Conservation (phyloP, 2,797 vertebrate genomes). For the Anniella stebbinsi region DNA sequence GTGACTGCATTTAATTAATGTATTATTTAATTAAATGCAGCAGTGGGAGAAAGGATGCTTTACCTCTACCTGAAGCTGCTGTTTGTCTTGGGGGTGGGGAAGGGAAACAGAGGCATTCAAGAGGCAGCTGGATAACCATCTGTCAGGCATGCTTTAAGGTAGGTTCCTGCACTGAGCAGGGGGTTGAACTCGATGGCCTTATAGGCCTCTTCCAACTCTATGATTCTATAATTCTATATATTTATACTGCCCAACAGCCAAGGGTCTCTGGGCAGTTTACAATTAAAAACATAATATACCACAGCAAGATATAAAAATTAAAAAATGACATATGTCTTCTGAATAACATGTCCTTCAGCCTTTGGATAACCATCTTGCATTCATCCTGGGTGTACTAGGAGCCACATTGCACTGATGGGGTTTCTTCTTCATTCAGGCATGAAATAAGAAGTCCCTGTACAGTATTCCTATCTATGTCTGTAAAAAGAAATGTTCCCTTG, state of each 20-base stretch:
- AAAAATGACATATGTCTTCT: background rate
- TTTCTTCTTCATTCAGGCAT: slow-evolving; percentile 1
- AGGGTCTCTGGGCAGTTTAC: too few species aligned
- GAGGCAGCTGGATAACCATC: too few species aligned
- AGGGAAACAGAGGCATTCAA: too few species aligned
- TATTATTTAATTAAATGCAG: background rate
- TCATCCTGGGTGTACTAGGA: background rate
- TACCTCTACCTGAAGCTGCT: background rate
- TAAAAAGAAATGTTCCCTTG: background rate
- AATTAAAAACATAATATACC: too few species aligned
- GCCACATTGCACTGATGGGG: background rate
- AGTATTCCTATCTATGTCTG: background rate
- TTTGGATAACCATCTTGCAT: background rate
- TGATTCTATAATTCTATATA: too few species aligned
- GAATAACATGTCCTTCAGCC: background rate
- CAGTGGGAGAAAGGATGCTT: background rate
- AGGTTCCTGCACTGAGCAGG: too few species aligned
- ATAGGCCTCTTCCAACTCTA: too few species aligned
- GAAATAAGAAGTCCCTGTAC: background rate
- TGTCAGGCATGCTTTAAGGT: too few species aligned
- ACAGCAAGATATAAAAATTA: too few species aligned
- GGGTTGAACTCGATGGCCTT: too few species aligned
- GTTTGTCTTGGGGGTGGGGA: background rate
- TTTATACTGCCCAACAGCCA: too few species aligned
- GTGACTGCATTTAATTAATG: background rate